Conservation (phyloP, 2,888 invertebrate genomes). For the Dysmachus trigonus region DNA sequence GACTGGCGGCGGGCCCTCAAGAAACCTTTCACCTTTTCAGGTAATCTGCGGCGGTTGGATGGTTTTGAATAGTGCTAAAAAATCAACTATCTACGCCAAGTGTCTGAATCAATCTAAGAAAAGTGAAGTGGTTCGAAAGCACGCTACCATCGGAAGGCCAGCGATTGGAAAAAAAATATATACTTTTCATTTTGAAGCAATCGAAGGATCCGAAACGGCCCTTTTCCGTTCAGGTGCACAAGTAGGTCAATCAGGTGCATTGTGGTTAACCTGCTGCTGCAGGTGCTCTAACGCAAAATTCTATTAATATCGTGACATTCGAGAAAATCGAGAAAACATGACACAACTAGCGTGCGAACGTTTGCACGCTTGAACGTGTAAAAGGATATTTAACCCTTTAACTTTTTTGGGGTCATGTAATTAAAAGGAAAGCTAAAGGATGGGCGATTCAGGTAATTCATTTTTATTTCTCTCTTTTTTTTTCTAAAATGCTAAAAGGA, state of each 20-base stretch:
- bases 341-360: neutral
- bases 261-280: neutral
- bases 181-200: neutral
- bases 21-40: neutral
- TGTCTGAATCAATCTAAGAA: constrained; percentile 17
- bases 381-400: neutral
- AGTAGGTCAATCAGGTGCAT: constrained; percentile 27
- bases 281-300: constrained; percentile 12
- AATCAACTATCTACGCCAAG: neutral
- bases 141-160: neutral
- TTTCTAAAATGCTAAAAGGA: neutral
- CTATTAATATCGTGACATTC: constrained; percentile 27
- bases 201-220: neutral
- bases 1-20: neutral
- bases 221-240: neutral
- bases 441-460: constrained; percentile 25
- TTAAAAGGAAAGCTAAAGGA: neutral
- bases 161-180: neutral
- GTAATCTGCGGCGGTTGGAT: neutral
- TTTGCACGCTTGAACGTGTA: neutral
- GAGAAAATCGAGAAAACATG: neutral
- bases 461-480: neutral
- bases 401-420: neutral
- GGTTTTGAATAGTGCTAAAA: constrained; percentile 24
- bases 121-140: constrained; percentile 32